Conservation (phyloP, 2,797 vertebrate species). For the Vireo griseus region DNA sequence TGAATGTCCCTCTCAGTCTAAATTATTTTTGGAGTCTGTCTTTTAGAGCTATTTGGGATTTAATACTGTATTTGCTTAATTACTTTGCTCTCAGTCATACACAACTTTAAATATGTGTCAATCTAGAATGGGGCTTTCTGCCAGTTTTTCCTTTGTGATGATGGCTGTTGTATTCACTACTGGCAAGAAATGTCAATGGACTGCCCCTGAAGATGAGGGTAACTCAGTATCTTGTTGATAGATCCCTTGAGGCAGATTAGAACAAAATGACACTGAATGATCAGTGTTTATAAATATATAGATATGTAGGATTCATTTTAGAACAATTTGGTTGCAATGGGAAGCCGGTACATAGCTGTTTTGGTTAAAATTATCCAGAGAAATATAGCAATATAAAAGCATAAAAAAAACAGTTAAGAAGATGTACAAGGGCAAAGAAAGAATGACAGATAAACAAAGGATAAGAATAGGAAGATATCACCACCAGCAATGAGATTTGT, state of each 20-base stretch:
- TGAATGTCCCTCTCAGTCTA: background rate
- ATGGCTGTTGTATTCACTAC: background rate
- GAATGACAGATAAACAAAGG: background rate
- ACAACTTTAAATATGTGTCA: background rate
- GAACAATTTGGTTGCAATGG: background rate
- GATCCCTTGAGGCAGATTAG: background rate
- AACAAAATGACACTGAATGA: background rate
- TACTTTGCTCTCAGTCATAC: background rate
- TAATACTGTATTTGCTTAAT: background rate
- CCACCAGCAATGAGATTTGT: background rate
- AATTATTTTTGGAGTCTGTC: background rate
- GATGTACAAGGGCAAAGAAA: background rate
- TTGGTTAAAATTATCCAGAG: background rate
- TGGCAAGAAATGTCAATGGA: background rate
- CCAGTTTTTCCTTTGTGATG: background rate
- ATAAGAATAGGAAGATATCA: background rate
- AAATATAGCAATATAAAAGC: background rate
- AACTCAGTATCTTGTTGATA: background rate
- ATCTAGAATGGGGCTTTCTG: background rate
- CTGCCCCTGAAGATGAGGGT: too few species aligned
- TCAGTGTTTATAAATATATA: background rate
- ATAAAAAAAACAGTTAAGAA: background rate
- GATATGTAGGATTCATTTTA: background rate
- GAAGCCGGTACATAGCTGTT: rapidly evolving
- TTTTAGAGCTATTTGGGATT: background rate